These are phyloP conservation scores for Podotricha telesiphe DNA, from an alignment of 2,888 invertebrate genomes.

Conservation along the genomic window DNA sequence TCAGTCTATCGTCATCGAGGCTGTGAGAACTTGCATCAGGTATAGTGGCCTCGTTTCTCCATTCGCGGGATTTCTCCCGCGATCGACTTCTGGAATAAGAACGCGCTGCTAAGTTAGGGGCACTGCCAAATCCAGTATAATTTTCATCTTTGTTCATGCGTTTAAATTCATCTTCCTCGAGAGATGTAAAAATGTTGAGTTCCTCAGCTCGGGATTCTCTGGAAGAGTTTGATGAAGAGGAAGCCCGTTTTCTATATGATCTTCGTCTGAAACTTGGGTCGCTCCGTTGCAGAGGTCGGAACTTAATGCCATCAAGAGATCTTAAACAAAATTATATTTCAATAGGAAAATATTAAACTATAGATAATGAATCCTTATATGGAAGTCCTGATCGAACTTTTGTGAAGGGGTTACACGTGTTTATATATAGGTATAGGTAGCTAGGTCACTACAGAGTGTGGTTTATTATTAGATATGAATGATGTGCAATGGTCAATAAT, in stretches of 20 bases:
- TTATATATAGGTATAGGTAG: slow-evolving; percentile 50
- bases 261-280: slow-evolving; percentile 85
- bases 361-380: slow-evolving; percentile 56
- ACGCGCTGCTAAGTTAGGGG: slow-evolving; percentile 79
- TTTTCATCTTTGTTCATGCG: slow-evolving; percentile 62
- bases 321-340: slow-evolving; percentile 80
- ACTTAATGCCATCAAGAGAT: slow-evolving; percentile 87
- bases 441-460: slow-evolving; percentile 62
- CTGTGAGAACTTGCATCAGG: slow-evolving; percentile 60
- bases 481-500: slow-evolving; percentile 54
- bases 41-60: slow-evolving; percentile 64
- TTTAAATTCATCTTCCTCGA: slow-evolving; percentile 85
- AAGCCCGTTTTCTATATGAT: slow-evolving; percentile 84
- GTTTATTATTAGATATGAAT: slow-evolving; percentile 56
- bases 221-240: slow-evolving; percentile 85
- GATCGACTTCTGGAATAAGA: slow-evolving; percentile 83
- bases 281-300: slow-evolving; percentile 83
- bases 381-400: slow-evolving; percentile 62
- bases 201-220: slow-evolving; percentile 85
- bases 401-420: slow-evolving; percentile 50
- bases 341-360: slow-evolving; percentile 69
- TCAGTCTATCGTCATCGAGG: slow-evolving; percentile 54
- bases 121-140: slow-evolving; percentile 65
- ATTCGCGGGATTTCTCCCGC: slow-evolving; percentile 68
- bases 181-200: slow-evolving; percentile 85